phyloP scores from a whole-genome alignment of 2,888 invertebrate genomes.

The Orchesellides sinensis region DNA sequence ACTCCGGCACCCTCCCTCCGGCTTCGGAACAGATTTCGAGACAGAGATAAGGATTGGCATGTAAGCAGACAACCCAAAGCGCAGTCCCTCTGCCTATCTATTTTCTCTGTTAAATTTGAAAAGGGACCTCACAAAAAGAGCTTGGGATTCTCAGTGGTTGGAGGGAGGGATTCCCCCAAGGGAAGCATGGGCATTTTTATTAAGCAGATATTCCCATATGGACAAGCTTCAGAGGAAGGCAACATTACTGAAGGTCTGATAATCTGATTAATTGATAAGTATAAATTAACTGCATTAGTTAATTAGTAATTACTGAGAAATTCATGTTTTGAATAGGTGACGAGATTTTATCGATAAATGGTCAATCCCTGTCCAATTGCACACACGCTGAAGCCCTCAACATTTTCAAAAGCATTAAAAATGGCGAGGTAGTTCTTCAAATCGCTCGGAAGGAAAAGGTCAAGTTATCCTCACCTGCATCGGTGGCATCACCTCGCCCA shows the following conservation, averaged over 20 bases:
- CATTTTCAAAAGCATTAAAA: constrained; percentile 93
- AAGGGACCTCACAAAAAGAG: constrained; percentile 91
- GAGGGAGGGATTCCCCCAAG: constrained; percentile 89
- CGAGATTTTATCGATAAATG: constrained; percentile 93
- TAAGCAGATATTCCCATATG: constrained; percentile 90
- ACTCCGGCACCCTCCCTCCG: constrained; percentile 54
- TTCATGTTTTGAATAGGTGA: constrained; percentile 82
- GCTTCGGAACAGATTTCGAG: constrained; percentile 63
- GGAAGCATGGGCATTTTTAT: constrained; percentile 94
- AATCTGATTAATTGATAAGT: neutral
- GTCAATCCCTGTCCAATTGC: constrained; percentile 87
- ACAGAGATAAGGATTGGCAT: constrained; percentile 59
- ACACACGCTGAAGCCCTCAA: constrained; percentile 94
- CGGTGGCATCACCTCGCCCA: neutral
- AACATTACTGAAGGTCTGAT: constrained; percentile 87
- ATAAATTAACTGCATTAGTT: neutral
- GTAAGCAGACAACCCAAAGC: constrained; percentile 29
- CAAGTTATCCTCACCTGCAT: neutral
- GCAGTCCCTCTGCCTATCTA: constrained; percentile 72
- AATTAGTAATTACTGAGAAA: neutral
- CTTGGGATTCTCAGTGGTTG: constrained; percentile 93
- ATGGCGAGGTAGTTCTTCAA: constrained; percentile 79
- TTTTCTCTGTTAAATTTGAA: constrained; percentile 77
- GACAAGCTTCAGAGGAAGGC: constrained; percentile 91
- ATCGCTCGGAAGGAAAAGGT: constrained; percentile 71